Evolutionary conservation across 2,113 vertebrate species (phyloP).

Genomic region (Sylvicapra grimmia): DNA sequence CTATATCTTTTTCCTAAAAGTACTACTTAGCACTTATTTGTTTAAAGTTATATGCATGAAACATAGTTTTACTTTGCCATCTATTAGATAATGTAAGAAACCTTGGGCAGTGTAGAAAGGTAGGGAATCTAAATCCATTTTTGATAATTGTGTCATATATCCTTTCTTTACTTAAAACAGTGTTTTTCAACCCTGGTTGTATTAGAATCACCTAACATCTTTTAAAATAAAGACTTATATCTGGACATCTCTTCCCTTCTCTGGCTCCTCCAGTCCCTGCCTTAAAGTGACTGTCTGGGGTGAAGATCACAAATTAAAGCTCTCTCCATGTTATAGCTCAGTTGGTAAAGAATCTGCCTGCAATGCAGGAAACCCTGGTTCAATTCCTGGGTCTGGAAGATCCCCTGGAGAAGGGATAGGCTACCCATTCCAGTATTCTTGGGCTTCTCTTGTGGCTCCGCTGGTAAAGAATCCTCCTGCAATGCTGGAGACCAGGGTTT

Average conservation of each 20-base stretch:
- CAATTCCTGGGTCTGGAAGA: background rate
- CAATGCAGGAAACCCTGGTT: background rate
- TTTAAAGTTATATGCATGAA: background rate
- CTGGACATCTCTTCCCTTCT: background rate
- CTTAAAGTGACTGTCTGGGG: background rate
- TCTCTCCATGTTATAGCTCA: background rate
- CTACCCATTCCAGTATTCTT: background rate
- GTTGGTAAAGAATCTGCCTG: background rate
- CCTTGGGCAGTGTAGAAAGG: background rate
- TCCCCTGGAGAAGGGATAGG: background rate
- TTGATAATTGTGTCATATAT: background rate
- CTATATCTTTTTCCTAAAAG: background rate
- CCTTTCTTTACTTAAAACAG: background rate
- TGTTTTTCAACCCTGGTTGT: background rate
- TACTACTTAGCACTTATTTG: background rate
- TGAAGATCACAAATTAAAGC: background rate
- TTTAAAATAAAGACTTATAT: background rate
- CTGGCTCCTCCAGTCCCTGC: background rate
- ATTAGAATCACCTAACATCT: background rate
- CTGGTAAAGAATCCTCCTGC: background rate
- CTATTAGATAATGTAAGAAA: background rate
- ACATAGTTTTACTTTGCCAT: background rate
- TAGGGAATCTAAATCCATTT: background rate
- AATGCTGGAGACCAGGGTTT: background rate
- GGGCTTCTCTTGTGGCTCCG: too few species aligned